phyloP scores from a whole-genome alignment of 1,140 invertebrate species.

The Pinna nobilis region DNA sequence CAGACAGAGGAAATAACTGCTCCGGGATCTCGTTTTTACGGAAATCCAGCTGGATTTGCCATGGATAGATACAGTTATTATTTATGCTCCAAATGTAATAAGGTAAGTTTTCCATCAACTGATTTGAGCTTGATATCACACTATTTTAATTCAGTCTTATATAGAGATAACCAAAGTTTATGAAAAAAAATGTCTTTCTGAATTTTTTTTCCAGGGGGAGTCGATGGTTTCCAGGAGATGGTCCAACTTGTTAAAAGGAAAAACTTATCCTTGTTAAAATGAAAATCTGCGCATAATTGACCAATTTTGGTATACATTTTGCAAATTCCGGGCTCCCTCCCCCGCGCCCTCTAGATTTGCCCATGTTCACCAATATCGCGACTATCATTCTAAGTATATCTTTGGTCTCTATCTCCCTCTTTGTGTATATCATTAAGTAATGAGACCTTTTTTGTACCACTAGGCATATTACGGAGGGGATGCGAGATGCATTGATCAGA shows the following conservation, averaged over 20 bases:
- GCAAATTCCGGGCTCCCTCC: no score
- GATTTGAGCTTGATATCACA: background rate
- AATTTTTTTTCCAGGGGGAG: slow-evolving; percentile 86
- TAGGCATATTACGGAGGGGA: no score
- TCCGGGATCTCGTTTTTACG: slow-evolving; percentile 80
- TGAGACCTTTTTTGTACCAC: no score
- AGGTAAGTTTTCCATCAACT: slow-evolving; percentile 83
- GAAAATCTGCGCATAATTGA: no score
- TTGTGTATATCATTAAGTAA: no score
- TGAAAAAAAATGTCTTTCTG: background rate
- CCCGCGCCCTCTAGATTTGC: no score
- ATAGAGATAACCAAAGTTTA: background rate
- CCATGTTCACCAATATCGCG: no score
- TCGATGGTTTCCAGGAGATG: slow-evolving; percentile 93
- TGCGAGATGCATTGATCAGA: no score
- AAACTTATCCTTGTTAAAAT: no score
- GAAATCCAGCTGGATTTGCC: slow-evolving; percentile 89
- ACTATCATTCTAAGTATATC: no score
- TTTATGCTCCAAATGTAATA: slow-evolving; percentile 97
- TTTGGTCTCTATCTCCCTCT: no score
- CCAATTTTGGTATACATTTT: no score
- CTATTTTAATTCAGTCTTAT: background rate
- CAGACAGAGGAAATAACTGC: slow-evolving; percentile 82
- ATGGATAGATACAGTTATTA: slow-evolving; percentile 99
- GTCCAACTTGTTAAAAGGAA: slow-evolving; percentile 87